Conservation (phyloP, 2,888 invertebrate genomes). For the Seira musarum region DNA sequence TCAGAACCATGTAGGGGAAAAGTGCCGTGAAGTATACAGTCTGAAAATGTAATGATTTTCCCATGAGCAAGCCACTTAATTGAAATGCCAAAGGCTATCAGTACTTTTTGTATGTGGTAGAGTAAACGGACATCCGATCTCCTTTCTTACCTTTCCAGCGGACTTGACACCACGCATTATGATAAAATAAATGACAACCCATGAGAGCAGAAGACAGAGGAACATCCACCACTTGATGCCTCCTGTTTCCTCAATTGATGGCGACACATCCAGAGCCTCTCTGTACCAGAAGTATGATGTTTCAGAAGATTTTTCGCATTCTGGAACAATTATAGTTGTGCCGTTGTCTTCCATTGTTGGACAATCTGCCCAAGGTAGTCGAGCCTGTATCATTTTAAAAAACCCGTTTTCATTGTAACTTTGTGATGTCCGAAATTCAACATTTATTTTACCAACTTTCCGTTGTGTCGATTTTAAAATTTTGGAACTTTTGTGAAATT, state of each 20-base stretch:
- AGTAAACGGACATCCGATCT: neutral
- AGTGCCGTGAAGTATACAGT: conserved; percentile 96
- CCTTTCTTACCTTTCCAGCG: conserved; percentile 85
- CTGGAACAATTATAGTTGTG: conserved; percentile 77
- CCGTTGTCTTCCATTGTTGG: conserved; percentile 78
- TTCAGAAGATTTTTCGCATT: conserved; percentile 87
- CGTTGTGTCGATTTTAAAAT: too few relatives aligned
- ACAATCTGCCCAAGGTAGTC: conserved; percentile 89
- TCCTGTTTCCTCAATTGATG: conserved; percentile 87
- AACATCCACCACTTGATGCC: conserved; percentile 95
- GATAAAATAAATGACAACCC: conserved; percentile 94
- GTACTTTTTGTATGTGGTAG: neutral
- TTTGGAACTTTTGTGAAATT: too few relatives aligned
- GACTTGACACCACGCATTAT: conserved; percentile 98
- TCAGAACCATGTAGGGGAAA: conserved; percentile 94
- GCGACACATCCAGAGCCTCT: conserved; percentile 89
- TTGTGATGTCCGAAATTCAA: too few relatives aligned
- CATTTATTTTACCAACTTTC: too few relatives aligned
- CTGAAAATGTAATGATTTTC: too few relatives aligned
- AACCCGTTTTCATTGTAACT: too few relatives aligned
- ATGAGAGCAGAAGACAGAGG: conserved; percentile 87
- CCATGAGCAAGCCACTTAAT: too few relatives aligned
- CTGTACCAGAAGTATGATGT: conserved; percentile 96
- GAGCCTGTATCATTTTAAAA: conserved; percentile 79
- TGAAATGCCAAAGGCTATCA: neutral